phyloP scores from a whole-genome alignment of 2,113 vertebrate genomes.

The Leptocoma aspasia region DNA sequence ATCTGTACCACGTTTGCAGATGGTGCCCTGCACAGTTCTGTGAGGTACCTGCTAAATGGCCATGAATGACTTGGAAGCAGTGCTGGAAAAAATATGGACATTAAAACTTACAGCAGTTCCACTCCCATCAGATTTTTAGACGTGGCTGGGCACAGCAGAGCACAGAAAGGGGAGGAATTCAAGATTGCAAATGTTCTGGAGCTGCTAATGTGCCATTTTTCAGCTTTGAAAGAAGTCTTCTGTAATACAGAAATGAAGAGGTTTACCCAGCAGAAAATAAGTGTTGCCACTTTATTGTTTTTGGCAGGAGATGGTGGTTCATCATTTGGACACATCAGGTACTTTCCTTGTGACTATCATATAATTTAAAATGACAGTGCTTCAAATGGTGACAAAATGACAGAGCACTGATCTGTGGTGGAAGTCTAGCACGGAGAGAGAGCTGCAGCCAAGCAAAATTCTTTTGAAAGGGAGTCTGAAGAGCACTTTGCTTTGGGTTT shows the following conservation, averaged over 20 bases:
- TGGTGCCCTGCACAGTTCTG: not conserved
- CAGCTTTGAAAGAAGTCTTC: not conserved
- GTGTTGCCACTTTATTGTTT: not conserved
- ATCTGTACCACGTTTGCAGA: not conserved
- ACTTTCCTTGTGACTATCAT: not conserved
- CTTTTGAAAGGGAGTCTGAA: not conserved
- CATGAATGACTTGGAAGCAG: not conserved
- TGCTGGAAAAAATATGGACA: not conserved
- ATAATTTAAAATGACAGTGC: slow-evolving; percentile 13
- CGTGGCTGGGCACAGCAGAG: not conserved
- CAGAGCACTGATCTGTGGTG: not conserved
- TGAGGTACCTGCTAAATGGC: not conserved
- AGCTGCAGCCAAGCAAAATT: not conserved
- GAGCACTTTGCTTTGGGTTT: not conserved
- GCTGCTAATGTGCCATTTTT: not conserved
- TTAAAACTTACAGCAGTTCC: not conserved
- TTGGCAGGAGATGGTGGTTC: slow-evolving; percentile 4
- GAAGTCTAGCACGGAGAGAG: not conserved
- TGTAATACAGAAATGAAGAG: not conserved
- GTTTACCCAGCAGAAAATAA: slow-evolving; percentile 10
- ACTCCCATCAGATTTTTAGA: not conserved
- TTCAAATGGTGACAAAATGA: slow-evolving; percentile 32
- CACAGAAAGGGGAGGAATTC: not conserved
- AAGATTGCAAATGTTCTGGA: not conserved
- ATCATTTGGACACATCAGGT: slow-evolving; percentile 39